Percentiles rank a stretch among this genome's conserved stretches.
These are phyloP conservation scores for Luscinia megarhynchos DNA, from an alignment of 2,797 vertebrate genomes.

Conservation along the genomic window DNA sequence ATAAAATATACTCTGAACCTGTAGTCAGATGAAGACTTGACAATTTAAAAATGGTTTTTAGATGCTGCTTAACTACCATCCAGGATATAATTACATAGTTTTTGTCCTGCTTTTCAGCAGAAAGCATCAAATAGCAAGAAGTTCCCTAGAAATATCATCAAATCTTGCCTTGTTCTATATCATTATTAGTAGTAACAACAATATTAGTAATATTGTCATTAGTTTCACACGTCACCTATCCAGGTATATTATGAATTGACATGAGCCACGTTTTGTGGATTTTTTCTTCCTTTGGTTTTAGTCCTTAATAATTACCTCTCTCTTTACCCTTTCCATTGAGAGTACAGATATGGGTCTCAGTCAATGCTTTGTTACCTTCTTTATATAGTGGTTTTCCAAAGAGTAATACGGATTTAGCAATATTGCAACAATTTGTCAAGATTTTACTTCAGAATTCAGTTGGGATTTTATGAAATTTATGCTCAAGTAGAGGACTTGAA, in stretches of 20 bases:
- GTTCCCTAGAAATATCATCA: neutral
- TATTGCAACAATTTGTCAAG: neutral
- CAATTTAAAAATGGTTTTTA: neutral
- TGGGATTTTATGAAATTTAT: neutral
- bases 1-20: neutral
- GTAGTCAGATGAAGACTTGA: neutral
- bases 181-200: neutral
- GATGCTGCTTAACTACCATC: neutral
- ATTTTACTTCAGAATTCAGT: neutral
- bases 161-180: neutral
- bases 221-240: neutral
- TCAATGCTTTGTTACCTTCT: neutral
- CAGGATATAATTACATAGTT: neutral
- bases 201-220: neutral
- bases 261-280: neutral
- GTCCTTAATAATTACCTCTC: neutral
- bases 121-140: neutral
- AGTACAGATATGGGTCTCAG: neutral
- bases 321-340: neutral
- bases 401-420: neutral
- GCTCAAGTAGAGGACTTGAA: neutral
- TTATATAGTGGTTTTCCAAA: neutral
- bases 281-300: neutral
- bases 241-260: neutral
- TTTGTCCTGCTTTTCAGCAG: neutral